These are phyloP conservation scores for Hiodon tergisus DNA, from an alignment of 2,113 vertebrate species.

Conservation along the genomic window DNA sequence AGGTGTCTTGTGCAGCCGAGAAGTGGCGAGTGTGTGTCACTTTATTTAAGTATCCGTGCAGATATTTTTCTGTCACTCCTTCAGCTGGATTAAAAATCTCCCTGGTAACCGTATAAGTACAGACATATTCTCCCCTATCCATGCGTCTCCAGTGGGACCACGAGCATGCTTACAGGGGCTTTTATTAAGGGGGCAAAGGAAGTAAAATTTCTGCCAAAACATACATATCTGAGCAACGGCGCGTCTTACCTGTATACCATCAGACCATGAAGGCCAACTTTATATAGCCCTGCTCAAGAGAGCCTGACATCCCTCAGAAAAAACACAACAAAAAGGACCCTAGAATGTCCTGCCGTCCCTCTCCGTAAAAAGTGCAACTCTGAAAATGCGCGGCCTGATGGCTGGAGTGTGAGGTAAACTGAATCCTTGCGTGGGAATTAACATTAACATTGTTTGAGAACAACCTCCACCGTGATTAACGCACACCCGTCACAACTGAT, in stretches of 20 bases:
- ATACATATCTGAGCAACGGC: too few relatives aligned
- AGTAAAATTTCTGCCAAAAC: too few relatives aligned
- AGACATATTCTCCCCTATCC: too few relatives aligned
- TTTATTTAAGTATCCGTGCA: constrained; percentile 16
- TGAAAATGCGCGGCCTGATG: constrained; percentile 22
- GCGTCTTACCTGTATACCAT: too few relatives aligned
- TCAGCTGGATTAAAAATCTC: too few relatives aligned
- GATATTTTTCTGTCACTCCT: not conserved
- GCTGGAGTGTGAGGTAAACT: constrained; percentile 36
- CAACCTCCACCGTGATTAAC: constrained; percentile 44
- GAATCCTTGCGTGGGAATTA: constrained; percentile 42
- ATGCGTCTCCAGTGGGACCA: too few relatives aligned
- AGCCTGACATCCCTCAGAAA: not conserved
- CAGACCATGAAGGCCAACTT: too few relatives aligned
- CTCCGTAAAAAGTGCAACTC: not conserved
- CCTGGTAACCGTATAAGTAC: too few relatives aligned
- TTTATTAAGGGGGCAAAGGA: too few relatives aligned
- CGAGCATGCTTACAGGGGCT: too few relatives aligned
- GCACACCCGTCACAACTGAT: constrained; percentile 54
- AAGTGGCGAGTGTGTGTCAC: constrained; percentile 11
- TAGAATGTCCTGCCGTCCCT: constrained; percentile 6
- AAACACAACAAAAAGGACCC: not conserved
- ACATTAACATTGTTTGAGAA: constrained; percentile 37
- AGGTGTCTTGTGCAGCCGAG: constrained; percentile 24
- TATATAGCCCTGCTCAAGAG: too few relatives aligned